A percentile compares a stretch with the other conserved stretches of the same genome.
These are phyloP conservation scores for Cephus spinipes DNA, from an alignment of 2,888 invertebrate genomes.

Conservation along the genomic window DNA sequence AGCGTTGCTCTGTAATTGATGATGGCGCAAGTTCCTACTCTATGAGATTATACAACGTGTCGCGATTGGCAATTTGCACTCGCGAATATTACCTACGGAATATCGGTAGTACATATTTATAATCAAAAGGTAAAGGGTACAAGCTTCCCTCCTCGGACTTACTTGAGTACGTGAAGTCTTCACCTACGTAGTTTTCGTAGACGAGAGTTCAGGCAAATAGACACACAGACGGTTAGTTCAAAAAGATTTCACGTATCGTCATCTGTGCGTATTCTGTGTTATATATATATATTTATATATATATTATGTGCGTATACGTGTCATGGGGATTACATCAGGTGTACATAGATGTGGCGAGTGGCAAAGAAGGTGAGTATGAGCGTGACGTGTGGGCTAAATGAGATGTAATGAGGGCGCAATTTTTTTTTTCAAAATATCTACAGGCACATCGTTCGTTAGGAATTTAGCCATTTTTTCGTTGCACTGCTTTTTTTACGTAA, in stretches of 20 bases:
- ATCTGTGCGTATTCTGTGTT: not conserved
- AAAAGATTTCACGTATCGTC: constrained; percentile 3
- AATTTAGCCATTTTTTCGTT: not conserved
- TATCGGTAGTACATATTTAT: not conserved
- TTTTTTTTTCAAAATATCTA: not conserved
- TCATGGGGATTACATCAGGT: not conserved
- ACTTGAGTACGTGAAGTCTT: constrained; percentile 76
- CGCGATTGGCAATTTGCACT: not conserved
- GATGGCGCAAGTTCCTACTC: constrained; percentile 48
- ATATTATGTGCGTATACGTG: not conserved
- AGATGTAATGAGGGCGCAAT: not conserved
- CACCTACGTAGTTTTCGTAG: constrained; percentile 66
- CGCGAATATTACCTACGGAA: not conserved
- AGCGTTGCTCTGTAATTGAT: constrained; percentile 54
- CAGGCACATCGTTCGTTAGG: not conserved
- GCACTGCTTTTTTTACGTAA: not conserved
- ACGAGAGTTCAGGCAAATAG: constrained; percentile 61
- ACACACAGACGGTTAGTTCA: constrained; percentile 55
- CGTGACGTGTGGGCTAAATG: not conserved
- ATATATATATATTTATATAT: not conserved
- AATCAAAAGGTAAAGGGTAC: not conserved
- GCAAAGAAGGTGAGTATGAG: not conserved
- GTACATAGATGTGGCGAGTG: not conserved
- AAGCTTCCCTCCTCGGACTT: constrained; percentile 66
- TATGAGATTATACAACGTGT: constrained; percentile 17